A percentile compares a stretch with the other conserved stretches of the same genome.
Evolutionary conservation across 2,888 invertebrate genomes (phyloP).

Genomic region (Pachliopta kotzebuea): DNA sequence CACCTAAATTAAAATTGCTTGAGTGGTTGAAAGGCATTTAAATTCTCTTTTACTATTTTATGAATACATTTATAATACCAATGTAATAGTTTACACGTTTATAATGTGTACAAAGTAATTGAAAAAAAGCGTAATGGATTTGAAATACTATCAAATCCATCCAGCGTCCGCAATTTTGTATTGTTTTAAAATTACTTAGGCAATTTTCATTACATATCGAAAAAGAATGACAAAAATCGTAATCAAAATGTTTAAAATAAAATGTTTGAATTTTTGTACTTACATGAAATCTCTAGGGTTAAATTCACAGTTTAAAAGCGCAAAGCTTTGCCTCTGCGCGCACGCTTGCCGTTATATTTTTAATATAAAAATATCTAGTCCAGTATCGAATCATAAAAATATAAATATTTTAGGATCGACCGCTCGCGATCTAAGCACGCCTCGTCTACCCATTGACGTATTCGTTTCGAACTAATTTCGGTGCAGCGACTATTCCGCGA

Average conservation of each 20-base stretch:
- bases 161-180: background rate
- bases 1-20: no score
- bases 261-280: conserved; percentile 32
- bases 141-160: background rate
- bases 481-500: conserved; percentile 77
- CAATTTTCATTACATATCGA: background rate
- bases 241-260: background rate
- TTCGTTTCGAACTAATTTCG: conserved; percentile 77
- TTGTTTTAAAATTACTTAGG: background rate
- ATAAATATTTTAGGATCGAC: conserved; percentile 66
- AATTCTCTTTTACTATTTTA: background rate
- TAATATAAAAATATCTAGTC: conserved; percentile 67
- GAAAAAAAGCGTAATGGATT: no score
- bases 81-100: background rate
- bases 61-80: background rate
- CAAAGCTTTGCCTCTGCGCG: conserved; percentile 37
- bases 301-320: conserved; percentile 27
- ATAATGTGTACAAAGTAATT: background rate
- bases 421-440: conserved; percentile 57
- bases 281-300: conserved; percentile 36
- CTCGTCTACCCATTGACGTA: conserved; percentile 75
- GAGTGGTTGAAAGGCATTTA: background rate
- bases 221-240: background rate
- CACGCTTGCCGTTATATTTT: conserved; percentile 60
- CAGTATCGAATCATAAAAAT: conserved; percentile 73